Evolutionary conservation across 2,113 vertebrate species (phyloP).

Genomic region (Recurvirostra avosetta): DNA sequence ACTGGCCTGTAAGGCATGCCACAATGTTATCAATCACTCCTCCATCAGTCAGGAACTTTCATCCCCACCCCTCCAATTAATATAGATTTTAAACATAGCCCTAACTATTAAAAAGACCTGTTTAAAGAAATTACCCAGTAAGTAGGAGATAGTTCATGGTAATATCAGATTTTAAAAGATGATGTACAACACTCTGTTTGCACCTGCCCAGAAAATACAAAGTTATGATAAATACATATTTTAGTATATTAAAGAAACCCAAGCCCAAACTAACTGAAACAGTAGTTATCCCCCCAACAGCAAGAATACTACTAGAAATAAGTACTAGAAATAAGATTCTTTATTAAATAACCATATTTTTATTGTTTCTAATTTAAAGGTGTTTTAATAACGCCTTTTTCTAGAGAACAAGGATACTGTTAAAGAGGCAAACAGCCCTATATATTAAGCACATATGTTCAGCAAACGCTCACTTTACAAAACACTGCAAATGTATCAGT

Average conservation of each 20-base stretch:
- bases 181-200: not conserved
- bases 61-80: not conserved
- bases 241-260: fast-evolving
- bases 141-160: fast-evolving
- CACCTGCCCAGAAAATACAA: not conserved
- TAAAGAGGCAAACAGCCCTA: not conserved
- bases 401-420: fast-evolving
- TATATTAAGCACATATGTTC: fast-evolving
- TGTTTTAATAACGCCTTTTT: not conserved
- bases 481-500: not conserved
- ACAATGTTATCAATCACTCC: not conserved
- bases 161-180: fast-evolving
- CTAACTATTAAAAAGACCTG: not conserved
- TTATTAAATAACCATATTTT: fast-evolving
- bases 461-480: not conserved
- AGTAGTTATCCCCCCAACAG: not conserved
- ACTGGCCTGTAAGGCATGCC: not conserved
- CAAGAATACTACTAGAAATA: no score
- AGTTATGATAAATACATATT: fast-evolving
- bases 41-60: not conserved
- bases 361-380: not conserved
- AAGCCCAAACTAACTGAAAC: not conserved
- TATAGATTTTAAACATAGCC: fast-evolving
- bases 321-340: fast-evolving
- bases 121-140: not conserved